Conservation (phyloP, 2,113 vertebrate species). For the Otis tarda region DNA sequence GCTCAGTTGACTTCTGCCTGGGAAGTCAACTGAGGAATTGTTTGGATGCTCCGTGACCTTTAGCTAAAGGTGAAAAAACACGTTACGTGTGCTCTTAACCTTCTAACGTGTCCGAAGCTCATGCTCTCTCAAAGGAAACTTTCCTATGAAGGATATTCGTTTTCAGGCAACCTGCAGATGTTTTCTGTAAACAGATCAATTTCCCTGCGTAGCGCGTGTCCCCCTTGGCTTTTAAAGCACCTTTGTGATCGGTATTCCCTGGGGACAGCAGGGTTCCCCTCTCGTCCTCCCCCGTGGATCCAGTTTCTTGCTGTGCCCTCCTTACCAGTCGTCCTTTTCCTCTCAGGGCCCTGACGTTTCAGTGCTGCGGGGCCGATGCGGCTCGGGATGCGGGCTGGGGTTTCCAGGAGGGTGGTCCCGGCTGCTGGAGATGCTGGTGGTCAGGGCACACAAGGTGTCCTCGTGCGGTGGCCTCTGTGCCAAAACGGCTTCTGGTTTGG, state of each 20-base stretch:
- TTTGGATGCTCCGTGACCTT: slow-evolving; percentile 26
- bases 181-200: slow-evolving; percentile 34
- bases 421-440: neutral
- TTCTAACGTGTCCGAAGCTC: slow-evolving; percentile 27
- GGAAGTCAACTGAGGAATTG: slow-evolving; percentile 15
- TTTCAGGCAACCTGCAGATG: slow-evolving; percentile 26
- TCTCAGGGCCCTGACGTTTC: neutral
- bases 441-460: neutral
- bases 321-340: neutral
- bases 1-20: neutral
- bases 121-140: slow-evolving; percentile 14
- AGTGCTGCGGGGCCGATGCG: fast-evolving
- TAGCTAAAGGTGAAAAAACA: slow-evolving; percentile 37
- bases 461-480: neutral
- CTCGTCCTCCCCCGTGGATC: neutral
- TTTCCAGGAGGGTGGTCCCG: neutral
- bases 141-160: neutral
- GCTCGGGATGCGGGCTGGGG: neutral
- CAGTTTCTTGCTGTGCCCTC: neutral
- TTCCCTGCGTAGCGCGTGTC: fast-evolving
- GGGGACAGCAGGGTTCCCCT: neutral
- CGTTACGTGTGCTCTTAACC: slow-evolving; percentile 12
- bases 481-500: neutral
- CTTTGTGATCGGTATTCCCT: neutral
- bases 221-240: neutral